Conservation (phyloP, 2,797 vertebrate species). For the Rhinophrynus dorsalis region DNA sequence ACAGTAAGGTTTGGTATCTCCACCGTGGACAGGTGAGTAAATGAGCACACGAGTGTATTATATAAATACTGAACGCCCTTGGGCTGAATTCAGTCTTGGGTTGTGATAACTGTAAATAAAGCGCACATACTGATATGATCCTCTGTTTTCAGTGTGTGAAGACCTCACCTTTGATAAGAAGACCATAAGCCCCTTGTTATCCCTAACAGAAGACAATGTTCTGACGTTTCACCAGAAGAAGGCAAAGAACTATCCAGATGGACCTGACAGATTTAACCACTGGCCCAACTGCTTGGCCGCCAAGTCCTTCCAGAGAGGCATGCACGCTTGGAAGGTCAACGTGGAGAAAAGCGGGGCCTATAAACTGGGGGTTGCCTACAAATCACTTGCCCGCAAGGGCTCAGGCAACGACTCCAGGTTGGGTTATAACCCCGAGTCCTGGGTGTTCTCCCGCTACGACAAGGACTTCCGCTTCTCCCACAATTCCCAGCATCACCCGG, state of each 20-base stretch:
- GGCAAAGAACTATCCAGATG: slow-evolving; percentile 60
- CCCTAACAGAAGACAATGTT: slow-evolving; percentile 76
- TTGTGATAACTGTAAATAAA: no score
- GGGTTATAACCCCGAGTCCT: slow-evolving; percentile 82
- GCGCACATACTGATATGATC: no score
- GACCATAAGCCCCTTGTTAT: slow-evolving; percentile 81
- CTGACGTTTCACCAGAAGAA: slow-evolving; percentile 82
- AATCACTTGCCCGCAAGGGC: slow-evolving; percentile 83
- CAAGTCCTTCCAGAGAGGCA: slow-evolving; percentile 69
- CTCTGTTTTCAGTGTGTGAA: slow-evolving; percentile 67
- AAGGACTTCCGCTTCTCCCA: slow-evolving; percentile 86
- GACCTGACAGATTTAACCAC: slow-evolving; percentile 82
- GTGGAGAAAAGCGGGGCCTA: slow-evolving; percentile 85
- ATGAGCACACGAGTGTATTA: no score
- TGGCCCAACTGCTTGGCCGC: slow-evolving; percentile 89
- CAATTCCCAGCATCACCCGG: slow-evolving; percentile 58
- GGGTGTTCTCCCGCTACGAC: slow-evolving; percentile 88
- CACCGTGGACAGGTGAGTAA: no score
- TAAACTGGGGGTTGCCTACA: slow-evolving; percentile 89
- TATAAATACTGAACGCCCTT: no score
- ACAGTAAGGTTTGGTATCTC: no score
- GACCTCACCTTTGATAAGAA: slow-evolving; percentile 77
- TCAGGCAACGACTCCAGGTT: slow-evolving; percentile 75
- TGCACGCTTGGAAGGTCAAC: slow-evolving; percentile 80
- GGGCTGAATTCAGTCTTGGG: no score